These are phyloP conservation scores for Dorcus parallelipipedus DNA, from an alignment of 2,888 invertebrate genomes.

Conservation along the genomic window DNA sequence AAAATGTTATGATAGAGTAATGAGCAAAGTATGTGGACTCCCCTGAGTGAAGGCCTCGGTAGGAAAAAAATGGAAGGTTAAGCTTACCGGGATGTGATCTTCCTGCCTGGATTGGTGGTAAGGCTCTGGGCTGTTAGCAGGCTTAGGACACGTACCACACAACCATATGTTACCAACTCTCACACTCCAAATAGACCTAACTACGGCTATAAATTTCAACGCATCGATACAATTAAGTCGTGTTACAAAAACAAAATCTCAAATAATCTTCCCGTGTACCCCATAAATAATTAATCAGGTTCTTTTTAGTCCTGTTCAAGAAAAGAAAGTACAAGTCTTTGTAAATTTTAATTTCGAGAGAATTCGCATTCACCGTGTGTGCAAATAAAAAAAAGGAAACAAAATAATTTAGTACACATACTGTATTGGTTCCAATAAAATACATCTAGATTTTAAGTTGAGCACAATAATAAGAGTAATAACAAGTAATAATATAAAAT, in stretches of 20 bases:
- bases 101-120: slow-evolving; percentile 39
- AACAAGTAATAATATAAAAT: slow-evolving; percentile 6
- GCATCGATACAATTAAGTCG: no score
- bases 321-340: no score
- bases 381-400: slow-evolving; percentile 1
- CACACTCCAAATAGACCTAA: slow-evolving; percentile 14
- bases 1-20: not conserved
- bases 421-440: slow-evolving; percentile 24
- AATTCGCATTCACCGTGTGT: no score
- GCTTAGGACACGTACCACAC: slow-evolving; percentile 39
- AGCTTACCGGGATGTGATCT: slow-evolving; percentile 46
- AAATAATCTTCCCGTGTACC: no score
- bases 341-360: no score
- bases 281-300: no score
- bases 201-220: not conserved
- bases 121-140: slow-evolving; percentile 47
- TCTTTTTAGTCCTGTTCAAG: no score
- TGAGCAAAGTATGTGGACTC: no score
- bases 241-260: not conserved
- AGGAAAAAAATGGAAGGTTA: slow-evolving; percentile 38
- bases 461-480: slow-evolving; percentile 25
- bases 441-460: slow-evolving; percentile 26
- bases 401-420: slow-evolving; percentile 15
- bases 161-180: slow-evolving; percentile 10
- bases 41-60: no score